Evolutionary conservation across 2,797 vertebrate species (phyloP), one percentile per base, ranked within the genome.

Genomic region (Sylvilagus floridanus): DNA sequence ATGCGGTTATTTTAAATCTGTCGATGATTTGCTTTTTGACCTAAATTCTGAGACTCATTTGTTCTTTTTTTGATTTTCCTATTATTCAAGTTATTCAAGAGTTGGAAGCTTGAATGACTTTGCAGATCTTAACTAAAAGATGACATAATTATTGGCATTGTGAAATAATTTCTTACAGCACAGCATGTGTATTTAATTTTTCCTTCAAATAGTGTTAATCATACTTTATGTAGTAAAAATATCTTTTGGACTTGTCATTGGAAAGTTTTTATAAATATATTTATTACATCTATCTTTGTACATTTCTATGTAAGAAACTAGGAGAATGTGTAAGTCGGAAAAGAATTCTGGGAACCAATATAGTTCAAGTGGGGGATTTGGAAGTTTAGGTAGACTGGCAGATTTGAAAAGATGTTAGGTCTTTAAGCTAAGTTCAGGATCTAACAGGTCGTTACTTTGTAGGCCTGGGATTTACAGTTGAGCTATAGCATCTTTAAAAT

Each of bases 51-150:
- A 76, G 37, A 63, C 28, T 96, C 37, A 26, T 72, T 77, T 4
- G 19, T 71, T 81, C 68, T 47, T 17, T 22, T 71, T 63, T 57
- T 30, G n/a, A 30, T 47, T 77, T 84, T 52, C 0, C 28, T 2
- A 21, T 75, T 79, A 60, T 92, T 78, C 22, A 77, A 84, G 28
- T 71, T 92, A 78, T 50, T 30, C 14, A 92, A 88, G 69, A 72
- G 16, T 92, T 82, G 57, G 76, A 77, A 84, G 32, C 50, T 76
- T 95, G 54, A 85, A 35, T 71, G 60, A 81, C 54, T 12, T 76
- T 78, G 52, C 9, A 93, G 47, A 66, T 93, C 16, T 93, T 94
- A 81, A 52, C 69, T 93, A 52, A 96, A 95, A 77, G n/a, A 52
- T 54, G n/a, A 63, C 88, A 0, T 37, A 54, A 57, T 92, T 88